Evolutionary conservation across 2,888 invertebrate genomes (phyloP).

Genomic region (Aspidapion aeneum): DNA sequence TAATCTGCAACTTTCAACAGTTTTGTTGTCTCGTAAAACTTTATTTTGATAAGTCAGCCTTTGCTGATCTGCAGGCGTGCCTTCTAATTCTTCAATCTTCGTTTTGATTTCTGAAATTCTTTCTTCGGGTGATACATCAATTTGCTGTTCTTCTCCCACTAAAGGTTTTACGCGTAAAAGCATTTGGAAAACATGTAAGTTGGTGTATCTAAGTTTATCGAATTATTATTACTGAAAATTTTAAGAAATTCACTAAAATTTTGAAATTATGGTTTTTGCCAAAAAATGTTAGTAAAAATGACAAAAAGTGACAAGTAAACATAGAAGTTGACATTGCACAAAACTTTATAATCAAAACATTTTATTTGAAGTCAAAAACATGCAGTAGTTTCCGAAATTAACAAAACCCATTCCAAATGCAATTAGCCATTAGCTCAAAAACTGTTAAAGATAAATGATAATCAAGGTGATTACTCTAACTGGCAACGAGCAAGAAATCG

Average conservation of each 20-base stretch:
- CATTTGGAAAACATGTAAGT: conserved; percentile 13
- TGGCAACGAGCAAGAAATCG: conserved; percentile 43
- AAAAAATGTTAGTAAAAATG: no score
- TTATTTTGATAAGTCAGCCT: conserved; percentile 26
- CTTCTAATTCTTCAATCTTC: conserved; percentile 26
- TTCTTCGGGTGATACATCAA: conserved; percentile 28
- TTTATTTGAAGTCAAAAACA: neutral
- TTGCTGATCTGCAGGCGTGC: conserved; percentile 26
- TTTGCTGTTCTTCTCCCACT: conserved; percentile 23
- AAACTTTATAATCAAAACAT: neutral
- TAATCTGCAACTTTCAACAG: conserved; percentile 28
- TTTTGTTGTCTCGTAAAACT: conserved; percentile 27
- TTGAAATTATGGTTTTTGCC: no score
- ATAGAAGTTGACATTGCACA: no score
- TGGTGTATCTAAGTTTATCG: no score
- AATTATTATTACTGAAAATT: neutral
- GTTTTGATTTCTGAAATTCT: conserved; percentile 23
- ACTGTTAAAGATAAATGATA: conserved; percentile 37
- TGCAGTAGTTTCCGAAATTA: neutral
- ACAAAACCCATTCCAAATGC: neutral
- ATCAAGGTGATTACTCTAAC: conserved; percentile 45
- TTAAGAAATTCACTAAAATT: neutral
- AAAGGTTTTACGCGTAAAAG: conserved; percentile 22
- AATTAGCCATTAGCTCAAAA: neutral
- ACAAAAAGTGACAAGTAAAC: no score